Evolutionary conservation across 2,797 vertebrate genomes (phyloP), one percentile per base, ranked within the genome.

Genomic region (Lithobates pipiens): DNA sequence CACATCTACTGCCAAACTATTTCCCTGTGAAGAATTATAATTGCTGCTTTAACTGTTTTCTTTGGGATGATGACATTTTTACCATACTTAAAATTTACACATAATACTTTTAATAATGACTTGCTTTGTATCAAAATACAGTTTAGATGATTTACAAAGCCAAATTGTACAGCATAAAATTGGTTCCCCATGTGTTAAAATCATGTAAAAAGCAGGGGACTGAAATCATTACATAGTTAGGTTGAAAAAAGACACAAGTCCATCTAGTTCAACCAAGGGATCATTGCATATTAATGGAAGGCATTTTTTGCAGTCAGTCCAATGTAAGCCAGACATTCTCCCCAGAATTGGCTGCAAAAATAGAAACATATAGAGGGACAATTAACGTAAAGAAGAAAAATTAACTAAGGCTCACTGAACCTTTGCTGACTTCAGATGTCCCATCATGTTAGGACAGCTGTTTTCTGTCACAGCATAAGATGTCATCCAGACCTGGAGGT

Each of bases 1-100:
- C 8, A 65, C 10, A 25, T 74, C 23, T 46, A 27, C 39, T 83
- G 85, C 85, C 80, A 83, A 78, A 83, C 13, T 76, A 69, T 83
- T 54, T 83, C 57, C 61, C 42, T 67, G 36, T 78, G 34, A 87
- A 87, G 61, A 83, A 78, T 74, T 83, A 61, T 83, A 83, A 87
- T 83, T 87, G 77, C 61, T 63, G 68, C 81, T 67, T 46, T 73
- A 71, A 77, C 57, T 74, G 34, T 75, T 83, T 87, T 87, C 44
- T 80, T 83, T 83, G 76, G 69, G 69, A 74, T 74, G 25, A 25
- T 76, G 65, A 82, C 32, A 69, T 78, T 83, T 79, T 44, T 29
- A 84, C 81, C 57, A 69, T 69, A 42, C 32, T 57, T 32, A 69
- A 74, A 11, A 32, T 23, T 81, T 83, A 32, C 25, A 79, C 65